These are phyloP conservation scores for Crambe crambe DNA, from an alignment of 37 sponge, comb jelly and placozoan species.

Conservation along the genomic window DNA sequence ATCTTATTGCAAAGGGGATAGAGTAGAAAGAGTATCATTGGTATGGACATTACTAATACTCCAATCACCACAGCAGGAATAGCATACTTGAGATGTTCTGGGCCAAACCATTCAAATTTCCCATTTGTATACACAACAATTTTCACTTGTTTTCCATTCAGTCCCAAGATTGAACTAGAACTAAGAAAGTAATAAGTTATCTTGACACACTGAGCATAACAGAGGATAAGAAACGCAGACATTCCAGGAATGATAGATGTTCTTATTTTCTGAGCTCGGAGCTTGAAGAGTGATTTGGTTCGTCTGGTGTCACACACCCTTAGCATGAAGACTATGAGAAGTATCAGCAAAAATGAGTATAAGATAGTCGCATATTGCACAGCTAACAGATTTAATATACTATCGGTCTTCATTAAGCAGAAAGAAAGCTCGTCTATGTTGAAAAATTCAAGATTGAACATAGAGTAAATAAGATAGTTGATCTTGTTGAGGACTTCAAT, in stretches of 20 bases:
- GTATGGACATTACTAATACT: conserved; percentile 5
- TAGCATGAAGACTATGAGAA: background rate
- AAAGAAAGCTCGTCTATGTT: conserved; percentile 31
- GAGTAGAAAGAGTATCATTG: conserved; percentile 25
- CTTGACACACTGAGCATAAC: conserved; percentile 29
- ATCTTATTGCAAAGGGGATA: conserved; percentile 33
- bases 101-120: conserved; percentile 13
- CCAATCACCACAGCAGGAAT: conserved; percentile 20
- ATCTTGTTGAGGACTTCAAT: background rate
- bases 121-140: conserved; percentile 15
- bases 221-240: conserved; percentile 36
- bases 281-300: background rate
- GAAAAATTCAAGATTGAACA: too few species aligned
- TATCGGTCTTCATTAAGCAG: conserved; percentile 42
- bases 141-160: too few species aligned
- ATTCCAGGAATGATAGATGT: conserved; percentile 27
- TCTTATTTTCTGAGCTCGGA: background rate
- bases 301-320: background rate
- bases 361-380: conserved; percentile 32
- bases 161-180: background rate
- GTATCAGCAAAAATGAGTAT: conserved; percentile 26
- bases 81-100: too few species aligned
- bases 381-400: conserved; percentile 27
- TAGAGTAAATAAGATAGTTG: conserved; percentile 19
- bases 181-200: conserved; percentile 28